Percentiles rank a stretch among this genome's conserved stretches.
phyloP scores from a whole-genome alignment of 1,140 invertebrate genomes.

The Cotesia chilonis region DNA sequence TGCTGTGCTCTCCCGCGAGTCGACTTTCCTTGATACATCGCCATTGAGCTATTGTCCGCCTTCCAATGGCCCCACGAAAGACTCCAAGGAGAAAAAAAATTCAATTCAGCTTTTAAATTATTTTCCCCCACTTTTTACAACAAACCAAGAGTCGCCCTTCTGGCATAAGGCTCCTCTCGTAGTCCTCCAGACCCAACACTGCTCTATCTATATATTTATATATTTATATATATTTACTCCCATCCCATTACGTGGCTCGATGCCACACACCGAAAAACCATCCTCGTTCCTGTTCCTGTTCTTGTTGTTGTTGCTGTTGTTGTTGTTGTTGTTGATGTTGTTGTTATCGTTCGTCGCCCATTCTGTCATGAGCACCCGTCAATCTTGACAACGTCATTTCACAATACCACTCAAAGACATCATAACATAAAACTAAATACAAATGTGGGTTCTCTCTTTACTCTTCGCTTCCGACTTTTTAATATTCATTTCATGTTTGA shows the following conservation, averaged over 20 bases:
- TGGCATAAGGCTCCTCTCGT: constrained; percentile 26
- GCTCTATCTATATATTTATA: constrained; percentile 13
- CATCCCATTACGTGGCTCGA: constrained; percentile 7
- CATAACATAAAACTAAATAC: too few species aligned
- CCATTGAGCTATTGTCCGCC: constrained; percentile 67
- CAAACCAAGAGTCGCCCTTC: constrained; percentile 26
- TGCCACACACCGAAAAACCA: constrained; percentile 28
- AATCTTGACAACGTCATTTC: constrained; percentile 14
- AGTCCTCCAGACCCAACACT: background rate
- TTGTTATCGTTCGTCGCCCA: constrained; percentile 38
- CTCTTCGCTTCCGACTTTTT: too few species aligned
- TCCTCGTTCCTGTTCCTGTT: background rate
- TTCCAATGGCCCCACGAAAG: constrained; percentile 66
- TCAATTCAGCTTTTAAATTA: constrained; percentile 68
- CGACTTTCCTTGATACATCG: constrained; percentile 68
- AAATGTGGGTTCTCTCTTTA: too few species aligned
- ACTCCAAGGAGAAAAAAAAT: constrained; percentile 65
- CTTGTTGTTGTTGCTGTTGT: constrained; percentile 5
- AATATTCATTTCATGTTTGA: too few species aligned
- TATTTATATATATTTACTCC: constrained; percentile 15
- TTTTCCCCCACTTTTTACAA: constrained; percentile 42
- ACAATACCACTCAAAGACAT: too few species aligned
- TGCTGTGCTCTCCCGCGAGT: constrained; percentile 64
- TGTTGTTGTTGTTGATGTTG: constrained; percentile 24
- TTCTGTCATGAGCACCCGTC: constrained; percentile 30